Percentiles rank a stretch among this genome's conserved stretches.
These are phyloP conservation scores for Edolisoma coerulescens DNA, from an alignment of 2,113 vertebrate genomes.

Conservation along the genomic window DNA sequence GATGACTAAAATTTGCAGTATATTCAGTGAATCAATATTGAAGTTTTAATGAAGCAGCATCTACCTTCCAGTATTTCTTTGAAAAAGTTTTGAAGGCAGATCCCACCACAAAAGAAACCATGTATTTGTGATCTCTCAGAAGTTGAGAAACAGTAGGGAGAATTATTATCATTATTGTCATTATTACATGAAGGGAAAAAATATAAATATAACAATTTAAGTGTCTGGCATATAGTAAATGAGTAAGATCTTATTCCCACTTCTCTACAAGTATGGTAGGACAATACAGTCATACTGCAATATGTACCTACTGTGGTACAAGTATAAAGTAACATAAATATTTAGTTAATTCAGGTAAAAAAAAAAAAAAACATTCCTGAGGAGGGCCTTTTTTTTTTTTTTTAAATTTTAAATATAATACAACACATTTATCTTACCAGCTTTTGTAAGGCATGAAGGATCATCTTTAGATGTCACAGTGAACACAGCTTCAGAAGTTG, in stretches of 20 bases:
- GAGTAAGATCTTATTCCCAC: not conserved
- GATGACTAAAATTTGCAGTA: not conserved
- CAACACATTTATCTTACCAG: not conserved
- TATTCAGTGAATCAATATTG: not conserved
- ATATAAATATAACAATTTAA: not conserved
- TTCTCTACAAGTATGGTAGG: not conserved
- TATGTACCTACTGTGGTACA: not conserved
- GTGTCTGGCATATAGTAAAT: not conserved
- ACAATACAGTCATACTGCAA: not conserved
- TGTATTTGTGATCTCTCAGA: not conserved
- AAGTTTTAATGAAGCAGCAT: not conserved
- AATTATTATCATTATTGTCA: not conserved
- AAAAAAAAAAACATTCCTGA: not conserved
- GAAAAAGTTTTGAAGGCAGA: not conserved
- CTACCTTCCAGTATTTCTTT: not conserved
- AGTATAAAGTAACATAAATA: not conserved
- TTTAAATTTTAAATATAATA: not conserved
- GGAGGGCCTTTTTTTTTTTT: not conserved
- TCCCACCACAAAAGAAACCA: not conserved
- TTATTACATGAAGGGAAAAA: not conserved
- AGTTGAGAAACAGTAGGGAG: not conserved
- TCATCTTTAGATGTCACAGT: not conserved
- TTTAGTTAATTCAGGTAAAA: not conserved
- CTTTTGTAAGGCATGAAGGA: not conserved
- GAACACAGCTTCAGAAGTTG: not conserved